A percentile compares a stretch with the other conserved stretches of the same genome.
Conservation (phyloP, 1,140 invertebrate genomes). For the Triops cancriformis region DNA sequence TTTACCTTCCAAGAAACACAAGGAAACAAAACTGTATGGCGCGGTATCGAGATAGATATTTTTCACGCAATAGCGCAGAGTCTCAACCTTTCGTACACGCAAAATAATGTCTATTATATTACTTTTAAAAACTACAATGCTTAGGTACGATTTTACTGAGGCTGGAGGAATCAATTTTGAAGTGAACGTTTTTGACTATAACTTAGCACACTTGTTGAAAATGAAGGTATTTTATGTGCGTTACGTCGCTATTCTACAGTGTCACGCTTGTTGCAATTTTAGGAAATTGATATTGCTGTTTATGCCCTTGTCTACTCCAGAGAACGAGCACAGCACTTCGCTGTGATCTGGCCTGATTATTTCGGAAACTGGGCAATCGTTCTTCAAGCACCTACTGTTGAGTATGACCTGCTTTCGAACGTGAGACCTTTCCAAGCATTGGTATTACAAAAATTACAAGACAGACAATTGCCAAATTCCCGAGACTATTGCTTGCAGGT, state of each 20-base stretch:
- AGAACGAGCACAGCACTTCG: not conserved
- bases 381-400: not conserved
- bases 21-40: not conserved
- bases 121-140: not conserved
- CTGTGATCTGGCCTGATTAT: not conserved
- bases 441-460: not conserved
- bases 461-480: not conserved
- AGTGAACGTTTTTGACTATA: not conserved
- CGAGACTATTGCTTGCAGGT: not conserved
- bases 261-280: not conserved
- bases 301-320: not conserved
- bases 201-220: not conserved
- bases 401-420: not conserved
- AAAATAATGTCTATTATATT: not conserved
- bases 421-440: not conserved
- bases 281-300: not conserved
- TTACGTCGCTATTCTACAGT: too few relatives aligned
- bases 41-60: not conserved
- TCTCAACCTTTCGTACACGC: not conserved
- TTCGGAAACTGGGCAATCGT: not conserved
- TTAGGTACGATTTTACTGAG: not conserved
- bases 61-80: not conserved
- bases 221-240: not conserved
- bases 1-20: not conserved
- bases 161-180: not conserved